Conservation (phyloP, 35 echinoderm and acorn worm species). For the Chiridota heheva region DNA sequence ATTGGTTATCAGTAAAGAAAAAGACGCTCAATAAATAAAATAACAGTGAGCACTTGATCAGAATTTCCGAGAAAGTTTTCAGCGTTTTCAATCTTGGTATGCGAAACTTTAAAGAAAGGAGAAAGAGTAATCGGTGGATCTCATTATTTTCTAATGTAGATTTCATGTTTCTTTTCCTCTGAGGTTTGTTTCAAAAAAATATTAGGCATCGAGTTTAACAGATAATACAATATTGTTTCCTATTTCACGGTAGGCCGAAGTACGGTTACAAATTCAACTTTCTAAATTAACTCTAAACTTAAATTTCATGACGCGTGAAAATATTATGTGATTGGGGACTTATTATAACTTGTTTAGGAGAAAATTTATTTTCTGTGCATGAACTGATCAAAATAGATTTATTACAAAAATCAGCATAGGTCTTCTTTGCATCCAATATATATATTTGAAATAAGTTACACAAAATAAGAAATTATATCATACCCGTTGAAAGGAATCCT, state of each 20-base stretch:
- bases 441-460: background rate
- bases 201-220: no score
- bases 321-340: no score
- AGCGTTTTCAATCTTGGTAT: background rate
- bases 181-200: no score
- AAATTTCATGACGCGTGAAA: no score
- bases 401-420: background rate
- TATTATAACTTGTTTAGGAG: no score
- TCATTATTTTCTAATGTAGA: no score
- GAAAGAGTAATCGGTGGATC: background rate
- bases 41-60: background rate
- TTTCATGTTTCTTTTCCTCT: no score
- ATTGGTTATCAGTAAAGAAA: background rate
- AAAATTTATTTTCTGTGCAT: background rate
- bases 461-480: background rate
- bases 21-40: background rate
- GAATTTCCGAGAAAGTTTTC: background rate
- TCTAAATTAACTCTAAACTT: no score
- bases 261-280: no score
- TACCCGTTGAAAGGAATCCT: slow-evolving; percentile 65
- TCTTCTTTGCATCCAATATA: background rate
- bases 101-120: background rate
- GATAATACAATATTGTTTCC: no score
- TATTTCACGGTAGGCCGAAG: no score
- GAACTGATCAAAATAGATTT: background rate